Base-by-base conservation (phyloP, 2,888 invertebrate species). In the Drosophila ezoana region DNA sequence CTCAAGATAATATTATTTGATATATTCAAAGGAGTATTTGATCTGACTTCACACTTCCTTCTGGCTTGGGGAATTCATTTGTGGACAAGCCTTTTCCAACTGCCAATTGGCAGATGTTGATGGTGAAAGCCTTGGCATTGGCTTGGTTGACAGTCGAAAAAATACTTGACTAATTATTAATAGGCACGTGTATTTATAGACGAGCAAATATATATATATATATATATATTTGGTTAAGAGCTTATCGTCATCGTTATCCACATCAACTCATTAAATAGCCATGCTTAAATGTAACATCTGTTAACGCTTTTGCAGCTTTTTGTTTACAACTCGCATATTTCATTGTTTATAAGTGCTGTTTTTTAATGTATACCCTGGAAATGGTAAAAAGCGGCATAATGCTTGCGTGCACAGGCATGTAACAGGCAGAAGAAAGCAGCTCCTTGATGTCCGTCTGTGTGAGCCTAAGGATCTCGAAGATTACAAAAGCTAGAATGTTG, bases 241-340 rank as follows among this genome's bases (percentile, higher is more conserved):
- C 52, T 61, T 70, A 87, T 84, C 61, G 48, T 28, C 65, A 44
- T 43, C 35, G n/a, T 37, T 43, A 53, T 20, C 38, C 75, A 61
- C 47, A 23, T 48, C 33, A 16, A 23, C 40, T 66, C 63, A 79
- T 70, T 78, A 79, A 79, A 79, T 59, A 51, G 20, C 10, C 52
- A 32, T 60, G 43, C 23, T 59, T 75, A 78, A 89, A 66, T 87
- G 85, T 75, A 78, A 87, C 83, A 84, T 81, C 81, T 84, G 83
- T 89, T 87, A 75, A 57, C 63, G 69, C 79, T 49, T 60, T 66
- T 58, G 35, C 18, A 54, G 59, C 43, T 41, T 70, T 72, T 81
- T 89, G 87, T 89, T 83, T 89, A 87, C 87, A 76, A 41, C 54
- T 70, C 70, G 65, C 82, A 87, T 66, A 57, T 49, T 70, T 72